These are phyloP conservation scores for Sinocyclocheilus maitianheensis DNA, from an alignment of 2,113 vertebrate genomes.

Conservation along the genomic window DNA sequence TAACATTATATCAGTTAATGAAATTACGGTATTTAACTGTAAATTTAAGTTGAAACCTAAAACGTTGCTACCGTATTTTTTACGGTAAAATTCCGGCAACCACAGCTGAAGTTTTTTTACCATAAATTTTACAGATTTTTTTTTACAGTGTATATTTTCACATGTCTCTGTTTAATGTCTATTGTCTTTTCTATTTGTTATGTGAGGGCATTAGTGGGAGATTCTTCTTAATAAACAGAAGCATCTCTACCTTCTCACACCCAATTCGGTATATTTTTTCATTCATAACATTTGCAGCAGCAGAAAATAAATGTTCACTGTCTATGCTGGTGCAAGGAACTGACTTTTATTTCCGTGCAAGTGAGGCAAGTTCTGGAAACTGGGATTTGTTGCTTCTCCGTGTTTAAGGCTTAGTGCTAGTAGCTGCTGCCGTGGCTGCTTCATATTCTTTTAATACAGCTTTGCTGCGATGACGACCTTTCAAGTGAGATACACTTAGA, in stretches of 20 bases:
- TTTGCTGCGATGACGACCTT: too few species aligned
- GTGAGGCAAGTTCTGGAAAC: neutral
- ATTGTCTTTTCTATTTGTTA: neutral
- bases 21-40: too few species aligned
- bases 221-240: neutral
- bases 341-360: neutral
- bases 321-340: neutral
- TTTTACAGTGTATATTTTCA: neutral
- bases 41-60: too few species aligned
- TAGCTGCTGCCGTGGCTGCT: too few species aligned
- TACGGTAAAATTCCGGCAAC: too few species aligned
- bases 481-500: too few species aligned
- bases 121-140: too few species aligned
- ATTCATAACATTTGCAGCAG: constrained; percentile 10
- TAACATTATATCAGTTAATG: too few species aligned
- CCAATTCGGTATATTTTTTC: neutral
- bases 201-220: neutral
- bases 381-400: constrained; percentile 13
- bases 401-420: too few species aligned
- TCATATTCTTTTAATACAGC: too few species aligned
- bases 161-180: neutral
- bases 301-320: constrained; percentile 1
- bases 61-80: too few species aligned
- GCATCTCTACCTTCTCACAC: neutral
- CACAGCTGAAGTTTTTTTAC: too few species aligned